These are phyloP conservation scores for Eutrigla gurnardus DNA, from an alignment of 2,797 vertebrate genomes.

Conservation along the genomic window DNA sequence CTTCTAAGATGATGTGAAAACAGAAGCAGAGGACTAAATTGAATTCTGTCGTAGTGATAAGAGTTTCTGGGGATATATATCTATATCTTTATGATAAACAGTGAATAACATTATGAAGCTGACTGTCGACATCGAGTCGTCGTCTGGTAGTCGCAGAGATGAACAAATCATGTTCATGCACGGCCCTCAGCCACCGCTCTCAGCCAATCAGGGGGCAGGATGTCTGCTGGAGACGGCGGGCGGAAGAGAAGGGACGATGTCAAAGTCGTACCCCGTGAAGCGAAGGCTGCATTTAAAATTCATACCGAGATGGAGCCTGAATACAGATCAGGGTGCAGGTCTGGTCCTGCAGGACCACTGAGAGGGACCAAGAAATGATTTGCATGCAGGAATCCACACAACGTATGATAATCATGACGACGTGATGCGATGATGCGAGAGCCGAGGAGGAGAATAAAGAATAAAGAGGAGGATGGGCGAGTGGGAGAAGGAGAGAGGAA, in stretches of 20 bases:
- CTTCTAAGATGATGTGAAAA: conserved; percentile 43
- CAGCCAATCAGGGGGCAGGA: conserved; percentile 48
- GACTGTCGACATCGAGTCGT: conserved; percentile 25
- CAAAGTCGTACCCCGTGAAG: conserved; percentile 68
- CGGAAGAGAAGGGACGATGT: conserved; percentile 59
- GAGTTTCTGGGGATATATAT: background rate
- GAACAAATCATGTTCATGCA: conserved; percentile 42
- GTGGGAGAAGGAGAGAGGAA: conserved; percentile 57
- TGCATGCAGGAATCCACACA: background rate
- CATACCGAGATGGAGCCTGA: conserved; percentile 55
- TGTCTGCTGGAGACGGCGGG: conserved; percentile 40
- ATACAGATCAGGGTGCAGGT: conserved; percentile 61
- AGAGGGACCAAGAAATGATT: background rate
- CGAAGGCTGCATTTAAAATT: conserved; percentile 74
- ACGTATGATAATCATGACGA: too few relatives aligned
- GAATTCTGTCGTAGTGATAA: conserved; percentile 50
- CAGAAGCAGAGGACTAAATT: conserved; percentile 49
- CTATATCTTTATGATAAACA: conserved; percentile 4
- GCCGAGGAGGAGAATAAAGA: conserved; percentile 34
- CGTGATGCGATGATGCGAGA: background rate
- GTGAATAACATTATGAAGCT: conserved; percentile 20
- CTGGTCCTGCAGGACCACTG: conserved; percentile 41
- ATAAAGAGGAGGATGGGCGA: conserved; percentile 26
- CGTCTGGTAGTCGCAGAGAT: conserved; percentile 28
- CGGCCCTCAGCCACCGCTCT: conserved; percentile 27